Conservation (phyloP, 2,113 vertebrate genomes). For the Nothobranchius furzeri region DNA sequence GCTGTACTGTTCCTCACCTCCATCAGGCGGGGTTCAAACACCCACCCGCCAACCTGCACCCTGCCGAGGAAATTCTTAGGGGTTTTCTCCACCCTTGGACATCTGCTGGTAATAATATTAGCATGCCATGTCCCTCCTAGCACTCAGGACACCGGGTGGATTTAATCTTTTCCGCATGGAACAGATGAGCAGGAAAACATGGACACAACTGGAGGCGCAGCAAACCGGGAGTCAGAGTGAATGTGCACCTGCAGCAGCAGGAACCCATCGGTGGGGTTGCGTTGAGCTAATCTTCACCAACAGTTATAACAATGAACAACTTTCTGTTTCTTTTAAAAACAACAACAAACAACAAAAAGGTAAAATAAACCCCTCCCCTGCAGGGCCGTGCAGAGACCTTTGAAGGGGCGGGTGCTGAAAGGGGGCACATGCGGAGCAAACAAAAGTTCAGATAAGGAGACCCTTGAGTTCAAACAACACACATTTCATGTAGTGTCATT, state of each 20-base stretch:
- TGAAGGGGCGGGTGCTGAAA: too few species aligned
- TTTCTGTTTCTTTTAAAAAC: too few species aligned
- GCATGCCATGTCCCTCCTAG: conserved; percentile 46
- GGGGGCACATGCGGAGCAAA: too few species aligned
- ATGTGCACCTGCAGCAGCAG: neutral
- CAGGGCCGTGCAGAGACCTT: too few species aligned
- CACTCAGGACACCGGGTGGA: conserved; percentile 21
- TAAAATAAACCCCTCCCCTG: too few species aligned
- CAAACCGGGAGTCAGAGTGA: neutral
- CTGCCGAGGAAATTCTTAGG: conserved; percentile 62
- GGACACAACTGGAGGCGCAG: neutral
- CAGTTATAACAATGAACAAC: too few species aligned
- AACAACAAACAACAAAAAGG: too few species aligned
- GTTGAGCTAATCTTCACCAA: too few species aligned
- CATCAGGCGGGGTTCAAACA: conserved; percentile 27
- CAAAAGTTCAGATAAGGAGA: too few species aligned
- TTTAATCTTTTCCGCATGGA: conserved; percentile 29
- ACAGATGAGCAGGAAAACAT: conserved; percentile 9
- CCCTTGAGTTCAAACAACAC: too few species aligned
- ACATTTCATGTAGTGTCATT: too few species aligned
- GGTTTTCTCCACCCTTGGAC: conserved; percentile 61
- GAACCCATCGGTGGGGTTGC: neutral
- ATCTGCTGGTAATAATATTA: conserved; percentile 75
- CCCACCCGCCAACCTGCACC: conserved; percentile 49
- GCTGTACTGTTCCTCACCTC: conserved; percentile 17